Percentiles rank a stretch among this genome's conserved stretches.
phyloP scores from a whole-genome alignment of 2,888 invertebrate genomes.

The Thymelicus acteon region DNA sequence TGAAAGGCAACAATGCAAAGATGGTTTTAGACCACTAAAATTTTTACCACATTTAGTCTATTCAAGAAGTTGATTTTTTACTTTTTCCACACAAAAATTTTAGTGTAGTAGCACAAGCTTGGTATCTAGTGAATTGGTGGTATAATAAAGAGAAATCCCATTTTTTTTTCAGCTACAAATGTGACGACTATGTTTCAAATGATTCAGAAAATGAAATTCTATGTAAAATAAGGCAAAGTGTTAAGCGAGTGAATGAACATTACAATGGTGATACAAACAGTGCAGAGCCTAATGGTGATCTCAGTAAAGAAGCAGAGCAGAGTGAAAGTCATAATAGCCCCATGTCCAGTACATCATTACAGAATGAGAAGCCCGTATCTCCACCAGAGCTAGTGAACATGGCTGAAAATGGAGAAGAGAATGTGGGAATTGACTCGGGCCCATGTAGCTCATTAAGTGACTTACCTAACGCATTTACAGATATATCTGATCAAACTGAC shows the following conservation, averaged over 20 bases:
- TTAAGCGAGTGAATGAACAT: constrained; percentile 62
- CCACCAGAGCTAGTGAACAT: constrained; percentile 42
- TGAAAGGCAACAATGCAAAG: no score
- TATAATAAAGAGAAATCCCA: not conserved
- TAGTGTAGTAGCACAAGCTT: no score
- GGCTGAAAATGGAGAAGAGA: constrained; percentile 50
- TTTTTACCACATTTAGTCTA: no score
- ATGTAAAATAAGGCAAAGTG: constrained; percentile 83
- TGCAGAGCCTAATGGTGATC: constrained; percentile 56
- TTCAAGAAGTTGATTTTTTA: no score
- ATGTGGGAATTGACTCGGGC: constrained; percentile 45
- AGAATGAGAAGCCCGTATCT: constrained; percentile 47
- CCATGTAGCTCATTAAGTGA: constrained; percentile 56
- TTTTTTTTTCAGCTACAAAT: constrained; percentile 87
- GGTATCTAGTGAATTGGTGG: no score
- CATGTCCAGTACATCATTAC: constrained; percentile 45
- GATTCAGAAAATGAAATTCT: constrained; percentile 85
- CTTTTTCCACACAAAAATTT: no score
- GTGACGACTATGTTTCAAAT: constrained; percentile 92
- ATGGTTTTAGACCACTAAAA: no score
- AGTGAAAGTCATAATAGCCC: constrained; percentile 53
- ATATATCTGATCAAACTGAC: constrained; percentile 56
- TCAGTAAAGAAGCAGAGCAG: constrained; percentile 56
- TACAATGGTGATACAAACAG: constrained; percentile 50
- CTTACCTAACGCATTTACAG: constrained; percentile 46